Evolutionary conservation across 2,113 vertebrate genomes (phyloP).

Genomic region (Hippocampus comes): DNA sequence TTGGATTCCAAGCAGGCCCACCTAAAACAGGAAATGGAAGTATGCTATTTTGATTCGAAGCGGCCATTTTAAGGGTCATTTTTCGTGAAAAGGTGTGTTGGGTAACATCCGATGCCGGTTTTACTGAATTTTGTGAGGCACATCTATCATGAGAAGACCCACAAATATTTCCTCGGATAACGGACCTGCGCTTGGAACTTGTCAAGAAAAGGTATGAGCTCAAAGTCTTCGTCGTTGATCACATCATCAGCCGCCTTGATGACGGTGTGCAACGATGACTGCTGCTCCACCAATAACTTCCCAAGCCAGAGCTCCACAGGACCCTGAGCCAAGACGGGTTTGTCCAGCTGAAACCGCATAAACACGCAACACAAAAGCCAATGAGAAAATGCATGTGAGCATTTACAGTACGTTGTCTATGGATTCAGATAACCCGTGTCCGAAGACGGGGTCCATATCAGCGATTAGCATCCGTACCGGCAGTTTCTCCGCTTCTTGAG

Average conservation of each 20-base stretch:
- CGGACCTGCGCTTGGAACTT: constrained; percentile 83
- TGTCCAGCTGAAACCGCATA: constrained; percentile 67
- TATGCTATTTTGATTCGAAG: no score
- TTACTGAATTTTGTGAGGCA: no score
- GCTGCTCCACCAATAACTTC: constrained; percentile 73
- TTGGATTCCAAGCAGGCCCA: constrained; percentile 84
- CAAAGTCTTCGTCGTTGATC: constrained; percentile 77
- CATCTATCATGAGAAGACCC: no score
- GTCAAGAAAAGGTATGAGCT: constrained; percentile 77
- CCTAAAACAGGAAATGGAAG: constrained; percentile 54
- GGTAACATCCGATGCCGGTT: no score
- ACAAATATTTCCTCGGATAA: not conserved
- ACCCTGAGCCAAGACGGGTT: constrained; percentile 78
- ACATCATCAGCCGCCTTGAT: constrained; percentile 76
- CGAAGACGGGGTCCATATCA: not conserved
- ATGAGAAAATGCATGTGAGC: not conserved
- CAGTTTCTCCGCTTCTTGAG: constrained; percentile 85
- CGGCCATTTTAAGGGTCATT: not conserved
- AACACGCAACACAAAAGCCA: constrained; percentile 2
- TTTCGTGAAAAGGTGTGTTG: no score
- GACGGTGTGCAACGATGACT: constrained; percentile 78
- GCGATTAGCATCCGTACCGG: constrained; percentile 60
- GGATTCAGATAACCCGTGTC: not conserved
- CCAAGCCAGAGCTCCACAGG: constrained; percentile 83
- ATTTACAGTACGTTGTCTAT: no score